A percentile compares a stretch with the other conserved stretches of the same genome.
Conservation (phyloP, 2,888 invertebrate species). For the Orthosia cruda region DNA sequence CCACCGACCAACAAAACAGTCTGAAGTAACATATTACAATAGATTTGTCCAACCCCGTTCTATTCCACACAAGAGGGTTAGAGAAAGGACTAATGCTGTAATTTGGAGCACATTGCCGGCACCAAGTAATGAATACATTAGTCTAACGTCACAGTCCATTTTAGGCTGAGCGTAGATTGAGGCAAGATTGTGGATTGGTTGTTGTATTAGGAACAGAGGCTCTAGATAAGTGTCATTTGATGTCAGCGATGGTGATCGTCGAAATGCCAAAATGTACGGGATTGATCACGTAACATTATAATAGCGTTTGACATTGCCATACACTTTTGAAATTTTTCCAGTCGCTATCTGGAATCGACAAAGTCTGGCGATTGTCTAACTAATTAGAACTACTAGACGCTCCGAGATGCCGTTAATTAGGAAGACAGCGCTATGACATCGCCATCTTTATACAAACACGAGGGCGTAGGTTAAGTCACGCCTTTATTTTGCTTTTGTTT, state of each 20-base stretch:
- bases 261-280: too few species aligned
- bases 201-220: background rate
- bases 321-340: too few species aligned
- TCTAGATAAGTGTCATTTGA: too few species aligned
- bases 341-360: slow-evolving; percentile 28
- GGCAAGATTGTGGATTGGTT: background rate
- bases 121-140: slow-evolving; percentile 68
- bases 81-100: slow-evolving; percentile 55
- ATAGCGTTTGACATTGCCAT: too few species aligned
- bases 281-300: too few species aligned
- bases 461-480: slow-evolving; percentile 35
- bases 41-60: slow-evolving; percentile 45
- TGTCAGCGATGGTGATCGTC: too few species aligned
- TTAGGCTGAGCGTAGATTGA: slow-evolving; percentile 17
- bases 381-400: slow-evolving; percentile 68
- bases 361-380: slow-evolving; percentile 65
- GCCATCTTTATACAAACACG: slow-evolving; percentile 46
- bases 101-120: slow-evolving; percentile 53
- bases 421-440: slow-evolving; percentile 63
- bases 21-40: slow-evolving; percentile 46
- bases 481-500: slow-evolving; percentile 20
- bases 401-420: slow-evolving; percentile 65
- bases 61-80: slow-evolving; percentile 38
- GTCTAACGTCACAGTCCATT: slow-evolving; percentile 55
- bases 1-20: background rate